These are phyloP conservation scores for Myiagra hebetior DNA, from an alignment of 2,113 vertebrate species.

Conservation along the genomic window DNA sequence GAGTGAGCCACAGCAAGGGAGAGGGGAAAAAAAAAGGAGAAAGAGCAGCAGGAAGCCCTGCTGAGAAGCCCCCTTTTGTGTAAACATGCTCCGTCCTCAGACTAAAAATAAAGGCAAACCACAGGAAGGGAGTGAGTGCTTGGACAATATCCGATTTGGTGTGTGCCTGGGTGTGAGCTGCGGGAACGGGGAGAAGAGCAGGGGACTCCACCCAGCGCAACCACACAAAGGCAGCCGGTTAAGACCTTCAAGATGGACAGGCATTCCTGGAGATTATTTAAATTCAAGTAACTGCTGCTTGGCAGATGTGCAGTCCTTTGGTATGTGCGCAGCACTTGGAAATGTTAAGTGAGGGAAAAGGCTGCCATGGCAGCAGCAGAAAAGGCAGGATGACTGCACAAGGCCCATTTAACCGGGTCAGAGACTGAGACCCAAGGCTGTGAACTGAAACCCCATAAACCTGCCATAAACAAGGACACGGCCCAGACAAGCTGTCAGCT, in stretches of 20 bases:
- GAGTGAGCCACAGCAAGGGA: neutral
- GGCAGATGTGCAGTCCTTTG: neutral
- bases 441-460: neutral
- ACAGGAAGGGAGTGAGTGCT: constrained; percentile 70
- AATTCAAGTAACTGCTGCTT: constrained; percentile 47
- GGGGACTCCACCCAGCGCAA: constrained; percentile 56
- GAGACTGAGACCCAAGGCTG: neutral
- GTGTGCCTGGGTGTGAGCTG: constrained; percentile 57
- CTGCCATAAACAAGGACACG: neutral
- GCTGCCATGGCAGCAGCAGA: neutral
- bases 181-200: constrained; percentile 43
- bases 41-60: constrained; percentile 14
- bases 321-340: neutral
- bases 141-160: constrained; percentile 61
- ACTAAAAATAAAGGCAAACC: constrained; percentile 70
- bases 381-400: neutral
- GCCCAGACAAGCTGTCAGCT: neutral
- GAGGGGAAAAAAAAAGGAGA: neutral
- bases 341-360: neutral
- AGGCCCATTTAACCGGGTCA: neutral
- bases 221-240: constrained; percentile 46
- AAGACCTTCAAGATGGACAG: constrained; percentile 51
- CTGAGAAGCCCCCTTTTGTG: constrained; percentile 60
- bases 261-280: constrained; percentile 39
- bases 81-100: constrained; percentile 53